phyloP scores from a whole-genome alignment of 2,888 invertebrate species.

The Diarsia mendica region DNA sequence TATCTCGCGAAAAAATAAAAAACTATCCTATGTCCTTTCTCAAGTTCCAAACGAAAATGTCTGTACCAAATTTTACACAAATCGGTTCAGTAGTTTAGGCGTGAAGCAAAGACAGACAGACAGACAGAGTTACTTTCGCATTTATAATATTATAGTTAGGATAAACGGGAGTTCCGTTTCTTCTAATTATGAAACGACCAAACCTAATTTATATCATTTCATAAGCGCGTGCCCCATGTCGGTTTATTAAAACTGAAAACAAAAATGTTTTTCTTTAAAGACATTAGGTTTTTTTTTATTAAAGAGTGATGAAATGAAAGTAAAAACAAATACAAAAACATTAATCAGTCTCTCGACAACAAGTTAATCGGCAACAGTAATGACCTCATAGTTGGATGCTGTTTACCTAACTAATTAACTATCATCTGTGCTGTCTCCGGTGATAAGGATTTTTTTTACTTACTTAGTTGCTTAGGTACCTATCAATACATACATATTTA shows the following conservation, averaged over 20 bases:
- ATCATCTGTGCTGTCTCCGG: conserved; percentile 4
- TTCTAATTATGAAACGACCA: too few species aligned
- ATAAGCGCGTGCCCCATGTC: not conserved
- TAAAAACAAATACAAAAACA: conserved; percentile 16
- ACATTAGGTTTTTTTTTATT: not conserved
- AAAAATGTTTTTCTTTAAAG: not conserved
- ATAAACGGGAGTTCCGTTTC: too few species aligned
- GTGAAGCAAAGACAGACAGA: too few species aligned
- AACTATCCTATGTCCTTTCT: too few species aligned
- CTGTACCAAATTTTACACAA: too few species aligned
- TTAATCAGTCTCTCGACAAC: conserved; percentile 12
- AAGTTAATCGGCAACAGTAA: conserved; percentile 6
- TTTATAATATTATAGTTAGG: too few species aligned
- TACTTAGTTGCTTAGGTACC: not conserved
- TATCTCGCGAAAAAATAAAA: too few species aligned
- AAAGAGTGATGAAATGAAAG: not conserved
- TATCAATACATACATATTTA: too few species aligned
- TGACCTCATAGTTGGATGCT: not conserved
- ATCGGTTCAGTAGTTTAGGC: too few species aligned
- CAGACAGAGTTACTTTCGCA: too few species aligned
- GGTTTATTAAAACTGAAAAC: not conserved
- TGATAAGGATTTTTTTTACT: conserved; percentile 2
- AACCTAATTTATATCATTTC: not conserved
- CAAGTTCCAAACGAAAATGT: too few species aligned
- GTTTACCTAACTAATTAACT: not conserved